Evolutionary conservation across 2,888 invertebrate genomes (phyloP).

Genomic region (Orgyia antiqua): DNA sequence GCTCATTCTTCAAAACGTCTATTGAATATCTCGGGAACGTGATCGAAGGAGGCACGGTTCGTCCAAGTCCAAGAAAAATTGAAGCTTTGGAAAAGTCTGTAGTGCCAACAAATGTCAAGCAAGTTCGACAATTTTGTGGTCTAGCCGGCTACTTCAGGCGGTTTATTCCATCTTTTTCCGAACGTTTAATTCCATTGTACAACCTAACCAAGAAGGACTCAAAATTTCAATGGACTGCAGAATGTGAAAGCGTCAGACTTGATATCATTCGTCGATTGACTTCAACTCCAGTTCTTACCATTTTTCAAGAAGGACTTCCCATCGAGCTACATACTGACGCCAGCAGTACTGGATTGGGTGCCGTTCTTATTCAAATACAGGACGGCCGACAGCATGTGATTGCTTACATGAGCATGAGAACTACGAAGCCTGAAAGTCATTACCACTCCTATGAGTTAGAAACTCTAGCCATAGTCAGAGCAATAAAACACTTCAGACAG

Average conservation of each 20-base stretch:
- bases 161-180: no score
- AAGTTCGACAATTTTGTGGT: no score
- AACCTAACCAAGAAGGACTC: not conserved
- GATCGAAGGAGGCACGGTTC: constrained; percentile 1
- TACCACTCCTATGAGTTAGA: no score
- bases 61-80: not conserved
- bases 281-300: not conserved
- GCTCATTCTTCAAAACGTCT: constrained; percentile 1
- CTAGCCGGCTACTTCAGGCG: no score
- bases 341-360: not conserved
- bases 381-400: not conserved
- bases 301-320: not conserved
- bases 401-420: no score
- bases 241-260: not conserved
- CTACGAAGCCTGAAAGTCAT: not conserved
- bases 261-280: constrained; percentile 1
- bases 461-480: not conserved
- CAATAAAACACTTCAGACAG: no score
- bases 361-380: not conserved
- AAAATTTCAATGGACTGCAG: not conserved
- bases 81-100: not conserved
- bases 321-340: not conserved
- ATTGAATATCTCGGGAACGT: constrained; percentile 2
- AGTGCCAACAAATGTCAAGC: not conserved
- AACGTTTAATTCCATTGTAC: not conserved